phyloP scores from a whole-genome alignment of 2,113 vertebrate genomes.

The Cathartes aura region DNA sequence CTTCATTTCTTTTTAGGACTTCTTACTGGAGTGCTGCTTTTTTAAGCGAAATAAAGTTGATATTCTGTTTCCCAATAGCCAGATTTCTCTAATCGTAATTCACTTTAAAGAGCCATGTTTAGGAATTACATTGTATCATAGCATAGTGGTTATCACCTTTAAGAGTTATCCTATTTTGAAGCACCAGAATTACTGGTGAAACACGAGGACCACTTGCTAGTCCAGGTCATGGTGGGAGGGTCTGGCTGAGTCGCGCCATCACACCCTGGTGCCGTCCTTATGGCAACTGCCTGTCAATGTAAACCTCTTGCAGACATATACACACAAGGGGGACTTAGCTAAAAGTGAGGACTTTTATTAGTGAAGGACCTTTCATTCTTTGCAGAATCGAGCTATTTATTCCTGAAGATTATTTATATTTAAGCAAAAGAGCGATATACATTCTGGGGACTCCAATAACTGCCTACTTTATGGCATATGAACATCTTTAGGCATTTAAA shows the following conservation, averaged over 20 bases:
- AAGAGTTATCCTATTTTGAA: background rate
- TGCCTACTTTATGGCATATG: background rate
- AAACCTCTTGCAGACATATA: background rate
- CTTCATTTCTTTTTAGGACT: background rate
- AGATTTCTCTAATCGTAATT: background rate
- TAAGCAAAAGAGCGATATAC: background rate
- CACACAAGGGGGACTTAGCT: background rate
- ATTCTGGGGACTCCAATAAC: background rate
- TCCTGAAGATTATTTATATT: background rate
- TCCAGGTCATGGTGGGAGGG: background rate
- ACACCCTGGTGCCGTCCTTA: background rate
- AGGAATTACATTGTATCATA: background rate
- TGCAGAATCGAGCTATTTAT: background rate
- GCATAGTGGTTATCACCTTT: background rate
- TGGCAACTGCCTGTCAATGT: background rate
- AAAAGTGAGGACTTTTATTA: background rate
- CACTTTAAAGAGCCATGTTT: background rate
- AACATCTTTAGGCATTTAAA: background rate
- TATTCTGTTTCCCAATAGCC: background rate
- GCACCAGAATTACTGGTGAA: background rate
- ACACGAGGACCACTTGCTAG: background rate
- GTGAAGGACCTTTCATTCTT: background rate
- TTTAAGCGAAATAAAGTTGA: background rate
- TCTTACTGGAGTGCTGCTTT: background rate
- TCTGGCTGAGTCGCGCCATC: background rate